Percentiles rank a stretch among this genome's conserved stretches.
Evolutionary conservation across 2,797 vertebrate genomes (phyloP).

Genomic region (Coracias cyanogaster): DNA sequence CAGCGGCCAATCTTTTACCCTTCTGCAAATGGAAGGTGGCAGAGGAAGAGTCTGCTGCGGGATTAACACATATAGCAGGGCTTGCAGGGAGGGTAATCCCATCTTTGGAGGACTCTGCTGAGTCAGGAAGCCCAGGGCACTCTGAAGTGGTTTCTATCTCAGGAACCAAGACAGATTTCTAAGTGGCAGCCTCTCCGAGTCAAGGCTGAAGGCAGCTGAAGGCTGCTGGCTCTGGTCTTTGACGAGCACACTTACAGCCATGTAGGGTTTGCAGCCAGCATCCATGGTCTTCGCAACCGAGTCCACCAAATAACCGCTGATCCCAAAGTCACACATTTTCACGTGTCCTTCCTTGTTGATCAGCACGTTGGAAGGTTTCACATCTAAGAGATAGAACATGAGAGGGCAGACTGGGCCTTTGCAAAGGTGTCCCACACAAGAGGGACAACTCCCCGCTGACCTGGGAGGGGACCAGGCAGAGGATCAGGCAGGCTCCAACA

Average conservation of each 20-base stretch:
- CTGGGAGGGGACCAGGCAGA: background rate
- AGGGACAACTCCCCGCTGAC: background rate
- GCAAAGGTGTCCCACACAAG: background rate
- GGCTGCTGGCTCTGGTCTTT: background rate
- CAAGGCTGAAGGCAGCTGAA: background rate
- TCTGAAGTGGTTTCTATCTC: background rate
- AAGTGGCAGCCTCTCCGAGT: background rate
- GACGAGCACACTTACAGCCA: conserved; percentile 78
- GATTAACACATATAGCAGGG: background rate
- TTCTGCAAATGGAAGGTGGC: background rate
- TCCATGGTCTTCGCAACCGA: conserved; percentile 84
- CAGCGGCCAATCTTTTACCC: background rate
- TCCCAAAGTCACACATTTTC: conserved; percentile 86
- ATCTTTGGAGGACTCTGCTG: background rate
- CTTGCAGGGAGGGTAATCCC: background rate
- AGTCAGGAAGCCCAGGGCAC: background rate
- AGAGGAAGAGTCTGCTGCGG: background rate
- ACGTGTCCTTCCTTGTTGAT: conserved; percentile 85
- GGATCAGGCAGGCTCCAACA: background rate
- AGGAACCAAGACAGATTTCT: background rate
- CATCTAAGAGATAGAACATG: conserved; percentile 58
- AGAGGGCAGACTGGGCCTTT: background rate
- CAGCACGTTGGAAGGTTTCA: conserved; percentile 84
- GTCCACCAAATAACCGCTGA: conserved; percentile 84
- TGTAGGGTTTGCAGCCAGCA: conserved; percentile 85